These are phyloP conservation scores for Drosophila hydei DNA, from an alignment of 1,140 invertebrate genomes.

Conservation along the genomic window DNA sequence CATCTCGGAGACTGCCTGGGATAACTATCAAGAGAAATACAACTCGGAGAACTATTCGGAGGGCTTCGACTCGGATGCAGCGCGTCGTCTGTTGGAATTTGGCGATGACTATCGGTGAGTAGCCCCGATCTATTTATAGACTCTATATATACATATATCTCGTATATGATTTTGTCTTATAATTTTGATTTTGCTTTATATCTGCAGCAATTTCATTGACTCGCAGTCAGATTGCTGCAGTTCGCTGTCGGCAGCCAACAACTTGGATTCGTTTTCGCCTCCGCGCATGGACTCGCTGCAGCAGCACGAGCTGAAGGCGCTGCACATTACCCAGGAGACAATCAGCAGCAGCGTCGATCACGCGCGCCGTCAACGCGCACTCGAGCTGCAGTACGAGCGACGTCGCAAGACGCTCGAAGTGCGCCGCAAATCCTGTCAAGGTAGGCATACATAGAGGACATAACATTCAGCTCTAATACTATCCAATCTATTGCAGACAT, in stretches of 20 bases:
- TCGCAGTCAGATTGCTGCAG: conserved; percentile 93
- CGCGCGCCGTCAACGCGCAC: conserved; percentile 74
- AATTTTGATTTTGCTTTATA: not conserved
- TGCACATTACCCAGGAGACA: conserved; percentile 76
- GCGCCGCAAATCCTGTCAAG: conserved; percentile 80
- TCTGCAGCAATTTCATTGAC: conserved; percentile 88
- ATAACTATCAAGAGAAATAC: conserved; percentile 95
- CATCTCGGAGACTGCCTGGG: conserved; percentile 93
- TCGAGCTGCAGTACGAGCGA: conserved; percentile 81
- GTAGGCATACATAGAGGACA: conserved; percentile 26
- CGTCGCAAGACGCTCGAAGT: conserved; percentile 81
- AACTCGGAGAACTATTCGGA: conserved; percentile 96
- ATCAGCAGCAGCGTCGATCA: conserved; percentile 78
- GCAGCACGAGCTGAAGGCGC: conserved; percentile 66
- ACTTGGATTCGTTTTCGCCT: conserved; percentile 86
- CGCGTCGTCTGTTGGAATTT: conserved; percentile 92
- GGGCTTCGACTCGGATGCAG: conserved; percentile 93
- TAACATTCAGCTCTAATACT: not conserved
- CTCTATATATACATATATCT: not conserved
- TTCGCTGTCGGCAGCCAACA: conserved; percentile 88
- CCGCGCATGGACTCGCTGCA: conserved; percentile 83
- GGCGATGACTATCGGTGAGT: conserved; percentile 94
- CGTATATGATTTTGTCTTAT: not conserved
- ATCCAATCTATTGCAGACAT: conserved; percentile 44
- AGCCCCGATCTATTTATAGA: conserved; percentile 56